Conservation (phyloP, 2,797 vertebrate species). For the Phoxinus dragarum region DNA sequence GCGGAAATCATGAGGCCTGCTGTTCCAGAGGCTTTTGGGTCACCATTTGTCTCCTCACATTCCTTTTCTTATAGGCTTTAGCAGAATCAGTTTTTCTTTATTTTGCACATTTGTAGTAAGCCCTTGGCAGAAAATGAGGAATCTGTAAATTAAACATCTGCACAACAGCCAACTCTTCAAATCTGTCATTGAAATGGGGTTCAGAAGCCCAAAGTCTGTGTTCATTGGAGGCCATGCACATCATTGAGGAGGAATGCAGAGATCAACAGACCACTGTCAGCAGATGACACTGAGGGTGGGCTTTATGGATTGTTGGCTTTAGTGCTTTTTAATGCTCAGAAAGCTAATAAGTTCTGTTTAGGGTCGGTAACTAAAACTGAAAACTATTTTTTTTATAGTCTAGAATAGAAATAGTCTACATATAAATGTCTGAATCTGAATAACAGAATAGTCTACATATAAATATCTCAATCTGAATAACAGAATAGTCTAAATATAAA, state of each 20-base stretch:
- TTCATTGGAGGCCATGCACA: constrained; percentile 4
- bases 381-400: too few species aligned
- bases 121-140: not conserved
- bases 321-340: not conserved
- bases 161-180: constrained; percentile 41
- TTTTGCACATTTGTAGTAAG: not conserved
- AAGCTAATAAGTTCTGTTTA: not conserved
- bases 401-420: too few species aligned
- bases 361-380: not conserved
- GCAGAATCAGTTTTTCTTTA: not conserved
- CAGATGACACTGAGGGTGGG: constrained; percentile 34
- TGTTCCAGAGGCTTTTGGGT: constrained; percentile 7
- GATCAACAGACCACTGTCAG: constrained; percentile 31
- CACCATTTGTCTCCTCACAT: not conserved
- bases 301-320: constrained; percentile 16
- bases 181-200: constrained; percentile 2
- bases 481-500: not conserved
- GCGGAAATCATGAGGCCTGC: not conserved
- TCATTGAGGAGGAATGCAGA: constrained; percentile 39
- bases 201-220: constrained; percentile 26
- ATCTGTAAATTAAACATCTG: not conserved
- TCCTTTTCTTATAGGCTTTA: constrained; percentile 4
- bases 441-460: not conserved
- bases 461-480: too few species aligned
- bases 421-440: too few species aligned